Percentiles rank a stretch among this genome's conserved stretches.
These are phyloP conservation scores for Campoletis raptor DNA, from an alignment of 2,888 invertebrate genomes.

Conservation along the genomic window DNA sequence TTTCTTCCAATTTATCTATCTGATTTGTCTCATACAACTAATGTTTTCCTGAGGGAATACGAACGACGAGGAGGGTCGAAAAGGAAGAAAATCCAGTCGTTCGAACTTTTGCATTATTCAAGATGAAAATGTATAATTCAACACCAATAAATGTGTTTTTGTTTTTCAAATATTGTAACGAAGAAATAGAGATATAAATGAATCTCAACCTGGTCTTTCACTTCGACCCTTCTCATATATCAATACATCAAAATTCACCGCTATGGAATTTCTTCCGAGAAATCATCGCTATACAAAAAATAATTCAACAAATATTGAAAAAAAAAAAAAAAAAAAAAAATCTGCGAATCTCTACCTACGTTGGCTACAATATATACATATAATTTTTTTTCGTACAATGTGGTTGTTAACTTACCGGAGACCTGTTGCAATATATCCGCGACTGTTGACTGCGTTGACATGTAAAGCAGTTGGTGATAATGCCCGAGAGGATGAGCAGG, in stretches of 20 bases:
- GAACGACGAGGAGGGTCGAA: not conserved
- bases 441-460: slow-evolving; percentile 92
- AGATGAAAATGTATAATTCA: too few relatives aligned
- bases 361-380: not conserved
- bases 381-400: not conserved
- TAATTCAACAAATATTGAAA: not conserved
- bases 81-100: not conserved
- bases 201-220: not conserved
- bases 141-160: too few relatives aligned
- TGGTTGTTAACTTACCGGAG: slow-evolving; percentile 75
- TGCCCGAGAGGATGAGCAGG: slow-evolving; percentile 91
- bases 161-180: too few relatives aligned
- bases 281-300: not conserved
- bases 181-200: too few relatives aligned
- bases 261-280: not conserved
- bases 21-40: not conserved
- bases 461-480: slow-evolving; percentile 90
- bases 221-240: not conserved
- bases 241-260: not conserved
- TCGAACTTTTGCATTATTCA: too few relatives aligned
- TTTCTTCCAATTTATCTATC: not conserved
- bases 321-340: not conserved
- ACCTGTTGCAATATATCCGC: slow-evolving; percentile 90
- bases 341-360: not conserved
- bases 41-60: not conserved